phyloP scores from a whole-genome alignment of 2,113 vertebrate species.

The Grantiella picta region DNA sequence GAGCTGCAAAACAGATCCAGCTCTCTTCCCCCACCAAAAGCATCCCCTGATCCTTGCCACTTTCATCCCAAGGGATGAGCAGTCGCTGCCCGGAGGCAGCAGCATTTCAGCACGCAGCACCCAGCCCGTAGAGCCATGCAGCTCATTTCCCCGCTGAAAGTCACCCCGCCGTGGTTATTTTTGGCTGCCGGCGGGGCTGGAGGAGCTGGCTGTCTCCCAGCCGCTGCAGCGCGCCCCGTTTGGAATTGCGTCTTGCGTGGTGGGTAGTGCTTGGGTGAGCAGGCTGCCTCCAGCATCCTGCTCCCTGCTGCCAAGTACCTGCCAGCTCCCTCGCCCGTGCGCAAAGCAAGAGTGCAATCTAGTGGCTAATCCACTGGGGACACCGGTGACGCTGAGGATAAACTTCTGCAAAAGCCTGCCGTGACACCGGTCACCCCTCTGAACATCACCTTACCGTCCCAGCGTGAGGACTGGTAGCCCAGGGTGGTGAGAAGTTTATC shows the following conservation, averaged over 20 bases:
- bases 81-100: not conserved
- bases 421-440: not conserved
- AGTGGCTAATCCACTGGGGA: not conserved
- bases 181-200: not conserved
- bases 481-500: not conserved
- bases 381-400: not conserved
- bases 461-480: not conserved
- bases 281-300: not conserved
- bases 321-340: not conserved
- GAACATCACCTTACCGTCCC: not conserved
- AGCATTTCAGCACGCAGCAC: not conserved
- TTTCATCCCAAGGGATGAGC: not conserved
- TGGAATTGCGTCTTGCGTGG: not conserved
- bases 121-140: not conserved
- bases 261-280: not conserved
- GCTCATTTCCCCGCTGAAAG: not conserved
- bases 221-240: not conserved
- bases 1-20: not conserved
- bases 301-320: not conserved
- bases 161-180: not conserved
- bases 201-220: conserved; percentile 18
- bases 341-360: conserved; percentile 46
- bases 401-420: not conserved
- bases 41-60: not conserved
- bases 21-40: not conserved